phyloP scores from a whole-genome alignment of 2,888 invertebrate genomes.

The Dorcus parallelipipedus region DNA sequence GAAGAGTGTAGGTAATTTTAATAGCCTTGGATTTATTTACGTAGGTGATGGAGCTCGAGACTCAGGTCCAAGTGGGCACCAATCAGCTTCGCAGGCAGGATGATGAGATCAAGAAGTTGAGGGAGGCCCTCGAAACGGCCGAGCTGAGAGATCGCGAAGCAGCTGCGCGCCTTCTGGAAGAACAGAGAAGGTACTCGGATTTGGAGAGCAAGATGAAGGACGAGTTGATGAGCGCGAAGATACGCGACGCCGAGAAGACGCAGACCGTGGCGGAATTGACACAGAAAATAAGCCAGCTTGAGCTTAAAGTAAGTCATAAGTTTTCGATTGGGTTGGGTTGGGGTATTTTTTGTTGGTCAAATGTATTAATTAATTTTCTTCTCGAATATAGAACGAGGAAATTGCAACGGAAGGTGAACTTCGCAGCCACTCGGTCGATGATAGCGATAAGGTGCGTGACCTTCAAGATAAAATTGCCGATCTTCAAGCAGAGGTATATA shows the following conservation, averaged over 20 bases:
- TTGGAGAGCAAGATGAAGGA: constrained; percentile 72
- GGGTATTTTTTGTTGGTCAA: no score
- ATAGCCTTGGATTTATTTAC: constrained; percentile 5
- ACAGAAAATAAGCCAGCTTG: constrained; percentile 89
- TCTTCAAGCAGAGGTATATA: constrained; percentile 85
- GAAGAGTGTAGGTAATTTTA: no score
- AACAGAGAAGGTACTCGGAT: constrained; percentile 74
- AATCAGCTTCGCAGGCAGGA: constrained; percentile 89
- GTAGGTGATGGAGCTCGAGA: constrained; percentile 91
- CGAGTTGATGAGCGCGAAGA: constrained; percentile 89
- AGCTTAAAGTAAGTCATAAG: constrained; percentile 68
- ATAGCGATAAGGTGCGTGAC: constrained; percentile 82
- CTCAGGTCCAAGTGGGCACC: constrained; percentile 87
- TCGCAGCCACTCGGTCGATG: constrained; percentile 74
- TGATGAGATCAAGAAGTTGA: constrained; percentile 82
- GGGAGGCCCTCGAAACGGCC: constrained; percentile 74
- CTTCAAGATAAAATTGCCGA: constrained; percentile 91
- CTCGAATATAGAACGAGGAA: constrained; percentile 77
- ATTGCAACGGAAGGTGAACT: constrained; percentile 91
- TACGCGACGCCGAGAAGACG: constrained; percentile 91
- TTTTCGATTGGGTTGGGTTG: no score
- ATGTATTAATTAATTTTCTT: neutral
- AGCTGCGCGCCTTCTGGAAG: constrained; percentile 75
- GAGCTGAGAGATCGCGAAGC: constrained; percentile 72
- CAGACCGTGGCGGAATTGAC: constrained; percentile 91